Conservation (phyloP, 2,113 vertebrate species). For the Tragelaphus strepsiceros region DNA sequence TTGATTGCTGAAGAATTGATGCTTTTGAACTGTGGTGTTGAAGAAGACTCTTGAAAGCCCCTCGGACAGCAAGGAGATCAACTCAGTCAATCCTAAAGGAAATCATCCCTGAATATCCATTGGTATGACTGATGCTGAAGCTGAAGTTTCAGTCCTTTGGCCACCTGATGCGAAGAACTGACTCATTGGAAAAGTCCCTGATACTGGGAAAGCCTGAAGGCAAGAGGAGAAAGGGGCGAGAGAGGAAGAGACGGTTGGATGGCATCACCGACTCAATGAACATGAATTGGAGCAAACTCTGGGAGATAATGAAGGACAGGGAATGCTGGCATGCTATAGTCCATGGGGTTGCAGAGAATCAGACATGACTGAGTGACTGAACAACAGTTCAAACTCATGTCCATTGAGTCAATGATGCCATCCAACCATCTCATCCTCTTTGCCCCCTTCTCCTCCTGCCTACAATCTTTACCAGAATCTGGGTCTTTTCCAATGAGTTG, state of each 20-base stretch:
- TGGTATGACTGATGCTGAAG: neutral
- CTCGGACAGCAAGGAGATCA: neutral
- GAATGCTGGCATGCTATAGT: neutral
- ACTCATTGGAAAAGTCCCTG: neutral
- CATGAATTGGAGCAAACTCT: neutral
- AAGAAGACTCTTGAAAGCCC: neutral
- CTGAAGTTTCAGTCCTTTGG: neutral
- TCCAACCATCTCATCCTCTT: neutral
- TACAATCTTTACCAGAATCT: neutral
- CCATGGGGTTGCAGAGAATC: neutral
- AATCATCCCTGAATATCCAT: neutral
- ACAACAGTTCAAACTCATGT: neutral
- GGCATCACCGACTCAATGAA: neutral
- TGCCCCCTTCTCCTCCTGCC: neutral
- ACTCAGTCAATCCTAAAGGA: neutral
- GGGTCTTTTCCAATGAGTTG: neutral
- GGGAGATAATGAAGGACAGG: neutral
- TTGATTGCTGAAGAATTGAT: neutral
- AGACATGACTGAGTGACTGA: neutral
- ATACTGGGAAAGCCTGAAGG: neutral
- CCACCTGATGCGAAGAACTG: neutral
- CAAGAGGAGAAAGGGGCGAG: neutral
- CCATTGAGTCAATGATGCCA: neutral
- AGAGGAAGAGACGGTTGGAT: neutral
- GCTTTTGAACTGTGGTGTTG: neutral